Evolutionary conservation across 2,888 invertebrate genomes (phyloP).

Genomic region (Exocentrus adspersus): DNA sequence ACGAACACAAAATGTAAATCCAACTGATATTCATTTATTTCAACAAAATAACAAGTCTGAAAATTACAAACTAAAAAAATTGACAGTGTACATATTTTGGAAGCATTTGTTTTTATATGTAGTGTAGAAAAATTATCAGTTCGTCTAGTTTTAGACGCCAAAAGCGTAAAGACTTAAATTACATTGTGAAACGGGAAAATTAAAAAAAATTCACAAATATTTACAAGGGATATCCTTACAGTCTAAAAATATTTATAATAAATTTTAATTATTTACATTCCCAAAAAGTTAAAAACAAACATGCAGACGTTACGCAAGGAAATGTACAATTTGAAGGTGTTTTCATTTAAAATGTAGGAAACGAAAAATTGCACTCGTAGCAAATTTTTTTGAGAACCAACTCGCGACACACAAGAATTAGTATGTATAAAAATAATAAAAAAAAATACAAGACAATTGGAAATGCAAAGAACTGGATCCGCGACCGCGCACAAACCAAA

Average conservation of each 20-base stretch:
- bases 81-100: conserved; percentile 62
- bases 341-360: conserved; percentile 34
- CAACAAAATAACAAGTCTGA: conserved; percentile 64
- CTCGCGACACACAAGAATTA: conserved; percentile 30
- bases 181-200: conserved; percentile 57
- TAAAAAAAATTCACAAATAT: conserved; percentile 61
- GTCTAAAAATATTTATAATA: conserved; percentile 52
- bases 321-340: conserved; percentile 49
- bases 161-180: conserved; percentile 58
- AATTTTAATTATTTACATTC: conserved; percentile 55
- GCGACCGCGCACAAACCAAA: conserved; percentile 42
- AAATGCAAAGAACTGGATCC: conserved; percentile 53
- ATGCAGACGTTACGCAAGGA: conserved; percentile 42
- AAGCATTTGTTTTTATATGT: conserved; percentile 60
- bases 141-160: conserved; percentile 56
- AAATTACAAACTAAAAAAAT: conserved; percentile 62
- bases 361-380: conserved; percentile 44
- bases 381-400: conserved; percentile 34
- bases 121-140: conserved; percentile 62
- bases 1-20: conserved; percentile 45
- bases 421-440: conserved; percentile 42
- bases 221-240: conserved; percentile 55
- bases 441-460: conserved; percentile 44
- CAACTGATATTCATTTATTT: conserved; percentile 64
- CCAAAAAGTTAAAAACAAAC: conserved; percentile 43